Evolutionary conservation across 2,888 invertebrate species (phyloP).

Genomic region (Drosophila formosana): DNA sequence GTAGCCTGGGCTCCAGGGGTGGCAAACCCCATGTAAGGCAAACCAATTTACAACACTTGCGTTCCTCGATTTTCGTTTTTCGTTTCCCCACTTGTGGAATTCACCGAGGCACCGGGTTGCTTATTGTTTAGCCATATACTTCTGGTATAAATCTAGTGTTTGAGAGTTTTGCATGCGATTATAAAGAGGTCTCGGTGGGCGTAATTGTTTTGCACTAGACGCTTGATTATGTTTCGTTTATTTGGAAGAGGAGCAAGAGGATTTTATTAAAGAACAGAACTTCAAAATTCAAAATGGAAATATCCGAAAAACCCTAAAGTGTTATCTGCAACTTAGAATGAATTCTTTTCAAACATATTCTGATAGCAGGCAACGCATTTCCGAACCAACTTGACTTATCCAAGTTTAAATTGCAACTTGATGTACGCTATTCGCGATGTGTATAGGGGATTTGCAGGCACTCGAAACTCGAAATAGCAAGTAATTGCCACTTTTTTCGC

Average conservation of each 20-base stretch:
- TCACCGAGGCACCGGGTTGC: slow-evolving; percentile 35
- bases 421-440: slow-evolving; percentile 1
- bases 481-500: slow-evolving; percentile 47
- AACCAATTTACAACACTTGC: slow-evolving; percentile 54
- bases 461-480: slow-evolving; percentile 55
- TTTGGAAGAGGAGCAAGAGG: slow-evolving; percentile 3
- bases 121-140: slow-evolving; percentile 69
- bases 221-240: slow-evolving; percentile 44
- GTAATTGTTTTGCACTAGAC: slow-evolving; percentile 54
- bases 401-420: slow-evolving; percentile 65
- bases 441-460: slow-evolving; percentile 45
- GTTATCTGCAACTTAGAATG: too few species aligned
- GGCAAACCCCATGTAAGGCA: slow-evolving; percentile 18
- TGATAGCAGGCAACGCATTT: not conserved
- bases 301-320: not conserved
- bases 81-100: slow-evolving; percentile 5
- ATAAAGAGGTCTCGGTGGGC: slow-evolving; percentile 36
- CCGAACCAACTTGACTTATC: slow-evolving; percentile 54
- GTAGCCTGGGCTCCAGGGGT: not conserved
- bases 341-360: not conserved
- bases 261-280: not conserved
- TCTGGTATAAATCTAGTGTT: slow-evolving; percentile 48
- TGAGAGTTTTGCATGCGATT: slow-evolving; percentile 19
- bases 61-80: slow-evolving; percentile 10
- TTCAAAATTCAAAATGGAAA: not conserved